Conservation (phyloP, 2,888 invertebrate species). For the Chesias legatella region DNA sequence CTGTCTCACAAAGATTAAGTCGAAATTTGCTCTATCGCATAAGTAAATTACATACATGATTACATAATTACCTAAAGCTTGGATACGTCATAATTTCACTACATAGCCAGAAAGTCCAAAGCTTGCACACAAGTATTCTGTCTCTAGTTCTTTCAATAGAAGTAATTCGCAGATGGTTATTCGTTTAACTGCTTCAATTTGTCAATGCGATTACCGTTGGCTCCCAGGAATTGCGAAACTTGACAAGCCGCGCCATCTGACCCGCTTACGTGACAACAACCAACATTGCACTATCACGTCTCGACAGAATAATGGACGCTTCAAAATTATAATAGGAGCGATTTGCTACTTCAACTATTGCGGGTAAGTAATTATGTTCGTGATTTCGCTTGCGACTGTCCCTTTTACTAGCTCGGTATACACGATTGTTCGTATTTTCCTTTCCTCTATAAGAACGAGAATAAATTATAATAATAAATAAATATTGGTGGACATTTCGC, state of each 20-base stretch:
- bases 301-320: slow-evolving; percentile 46
- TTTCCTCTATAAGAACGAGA: no score
- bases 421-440: slow-evolving; percentile 7
- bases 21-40: no score
- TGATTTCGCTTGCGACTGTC: slow-evolving; percentile 32
- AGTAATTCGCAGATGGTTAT: no score
- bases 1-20: no score
- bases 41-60: no score
- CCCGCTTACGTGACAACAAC: slow-evolving; percentile 38
- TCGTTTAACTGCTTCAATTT: slow-evolving; percentile 7
- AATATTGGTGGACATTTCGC: no score
- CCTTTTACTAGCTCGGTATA: slow-evolving; percentile 25
- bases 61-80: no score
- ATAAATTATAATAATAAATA: no score
- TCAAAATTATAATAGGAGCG: slow-evolving; percentile 46
- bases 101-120: no score
- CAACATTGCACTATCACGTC: slow-evolving; percentile 46
- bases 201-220: slow-evolving; percentile 11
- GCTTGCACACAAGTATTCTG: no score
- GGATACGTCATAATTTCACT: no score
- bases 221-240: slow-evolving; percentile 14
- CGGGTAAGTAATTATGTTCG: slow-evolving; percentile 49
- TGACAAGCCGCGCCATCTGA: slow-evolving; percentile 12
- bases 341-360: slow-evolving; percentile 45
- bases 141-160: no score